Percentiles rank a stretch among this genome's conserved stretches.
Conservation (phyloP, 1,140 invertebrate species). For the Nylanderia fulva region DNA sequence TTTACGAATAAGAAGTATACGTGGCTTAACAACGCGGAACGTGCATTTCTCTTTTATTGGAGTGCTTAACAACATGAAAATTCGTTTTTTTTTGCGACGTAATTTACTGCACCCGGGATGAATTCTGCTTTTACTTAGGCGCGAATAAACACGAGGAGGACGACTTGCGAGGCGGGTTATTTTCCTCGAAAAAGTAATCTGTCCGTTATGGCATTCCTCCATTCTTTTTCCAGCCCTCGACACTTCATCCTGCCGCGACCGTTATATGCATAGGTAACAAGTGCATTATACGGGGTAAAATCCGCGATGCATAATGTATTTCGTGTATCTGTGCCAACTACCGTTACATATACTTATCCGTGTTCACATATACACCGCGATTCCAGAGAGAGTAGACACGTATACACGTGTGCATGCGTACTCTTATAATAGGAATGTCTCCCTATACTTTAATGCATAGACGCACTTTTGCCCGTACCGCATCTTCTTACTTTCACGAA, state of each 20-base stretch:
- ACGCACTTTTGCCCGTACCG: constrained; percentile 67
- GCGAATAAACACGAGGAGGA: constrained; percentile 30
- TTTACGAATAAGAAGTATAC: constrained; percentile 9
- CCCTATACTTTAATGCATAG: constrained; percentile 63
- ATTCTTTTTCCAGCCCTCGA: constrained; percentile 53
- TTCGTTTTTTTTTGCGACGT: constrained; percentile 13
- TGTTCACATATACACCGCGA: constrained; percentile 44
- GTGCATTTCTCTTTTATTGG: constrained; percentile 18
- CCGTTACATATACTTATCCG: constrained; percentile 57
- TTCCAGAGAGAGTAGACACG: background rate
- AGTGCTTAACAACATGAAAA: constrained; percentile 7
- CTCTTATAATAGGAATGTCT: constrained; percentile 47
- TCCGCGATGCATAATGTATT: constrained; percentile 80
- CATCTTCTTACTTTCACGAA: constrained; percentile 62
- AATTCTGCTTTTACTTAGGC: constrained; percentile 51
- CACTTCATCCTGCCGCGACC: constrained; percentile 52
- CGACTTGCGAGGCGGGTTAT: constrained; percentile 38
- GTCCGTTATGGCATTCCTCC: constrained; percentile 35
- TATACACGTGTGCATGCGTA: background rate
- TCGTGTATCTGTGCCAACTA: constrained; percentile 70
- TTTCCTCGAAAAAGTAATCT: constrained; percentile 57
- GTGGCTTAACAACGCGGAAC: constrained; percentile 20
- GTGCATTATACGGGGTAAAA: constrained; percentile 80
- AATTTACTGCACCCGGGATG: constrained; percentile 42
- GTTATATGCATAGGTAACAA: constrained; percentile 78